Conservation (phyloP, 2,113 vertebrate genomes). For the Prochilodus magdalenae region DNA sequence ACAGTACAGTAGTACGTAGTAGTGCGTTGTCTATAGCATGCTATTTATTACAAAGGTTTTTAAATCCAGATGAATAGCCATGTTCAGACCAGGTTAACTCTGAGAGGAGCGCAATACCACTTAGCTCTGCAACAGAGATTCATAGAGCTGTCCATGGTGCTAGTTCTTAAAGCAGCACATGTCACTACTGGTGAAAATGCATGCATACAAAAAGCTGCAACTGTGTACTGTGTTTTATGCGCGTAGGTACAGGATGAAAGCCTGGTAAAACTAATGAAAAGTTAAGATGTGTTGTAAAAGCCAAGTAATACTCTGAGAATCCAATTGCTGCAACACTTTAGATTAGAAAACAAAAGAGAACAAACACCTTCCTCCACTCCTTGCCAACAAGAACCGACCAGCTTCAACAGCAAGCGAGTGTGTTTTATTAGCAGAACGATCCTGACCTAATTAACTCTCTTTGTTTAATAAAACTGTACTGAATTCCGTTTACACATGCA, state of each 20-base stretch:
- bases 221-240: not conserved
- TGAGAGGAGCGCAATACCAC: not conserved
- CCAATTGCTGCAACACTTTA: constrained; percentile 8
- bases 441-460: constrained; percentile 72
- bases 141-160: constrained; percentile 28
- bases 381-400: not conserved
- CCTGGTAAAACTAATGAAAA: not conserved
- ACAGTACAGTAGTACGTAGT: not conserved
- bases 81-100: not conserved
- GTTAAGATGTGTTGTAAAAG: not conserved
- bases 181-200: not conserved
- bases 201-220: not conserved
- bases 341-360: not conserved
- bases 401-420: constrained; percentile 28
- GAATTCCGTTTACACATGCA: constrained; percentile 62
- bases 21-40: not conserved
- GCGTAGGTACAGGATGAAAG: not conserved
- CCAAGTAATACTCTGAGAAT: not conserved
- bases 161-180: not conserved
- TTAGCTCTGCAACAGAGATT: not conserved
- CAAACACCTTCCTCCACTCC: constrained; percentile 18
- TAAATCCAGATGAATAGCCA: not conserved
- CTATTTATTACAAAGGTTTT: not conserved
- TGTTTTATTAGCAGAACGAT: constrained; percentile 60
- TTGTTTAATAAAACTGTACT: constrained; percentile 70